phyloP scores from a whole-genome alignment of 1,140 invertebrate genomes.

The Geopemphigus sp. region DNA sequence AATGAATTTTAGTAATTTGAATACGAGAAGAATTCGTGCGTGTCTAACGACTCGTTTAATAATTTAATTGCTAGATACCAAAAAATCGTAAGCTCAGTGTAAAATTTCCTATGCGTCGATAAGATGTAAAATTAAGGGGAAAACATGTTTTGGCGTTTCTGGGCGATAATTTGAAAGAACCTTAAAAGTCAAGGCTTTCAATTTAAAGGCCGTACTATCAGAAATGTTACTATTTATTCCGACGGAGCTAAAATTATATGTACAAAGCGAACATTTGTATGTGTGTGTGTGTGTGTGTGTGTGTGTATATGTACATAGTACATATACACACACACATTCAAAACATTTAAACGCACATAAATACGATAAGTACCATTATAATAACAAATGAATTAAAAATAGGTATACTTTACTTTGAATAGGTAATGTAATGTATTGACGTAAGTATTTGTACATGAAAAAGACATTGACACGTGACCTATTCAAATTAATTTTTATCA shows the following conservation, averaged over 20 bases:
- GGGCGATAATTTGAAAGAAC: neutral
- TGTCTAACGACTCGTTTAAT: too few relatives aligned
- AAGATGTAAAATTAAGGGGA: too few relatives aligned
- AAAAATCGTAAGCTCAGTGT: neutral
- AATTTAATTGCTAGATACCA: too few relatives aligned
- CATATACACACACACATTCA: too few relatives aligned
- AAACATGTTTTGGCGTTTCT: slow-evolving; percentile 13
- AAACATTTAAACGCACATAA: neutral
- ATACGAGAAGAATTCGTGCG: too few relatives aligned
- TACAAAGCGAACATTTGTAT: neutral
- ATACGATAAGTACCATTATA: too few relatives aligned
- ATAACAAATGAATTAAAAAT: too few relatives aligned
- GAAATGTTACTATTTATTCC: slow-evolving; percentile 9
- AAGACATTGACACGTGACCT: neutral
- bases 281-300: too few relatives aligned
- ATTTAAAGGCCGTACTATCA: slow-evolving; percentile 2
- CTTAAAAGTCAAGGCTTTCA: slow-evolving; percentile 18
- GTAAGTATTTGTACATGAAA: neutral
- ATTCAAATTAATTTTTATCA: neutral
- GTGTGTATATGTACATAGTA: too few relatives aligned
- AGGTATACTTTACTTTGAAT: too few relatives aligned
- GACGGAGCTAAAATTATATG: neutral
- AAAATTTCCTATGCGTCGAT: neutral
- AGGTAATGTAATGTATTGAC: too few relatives aligned
- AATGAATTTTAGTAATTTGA: too few relatives aligned